These are phyloP conservation scores for Diabrotica virgifera DNA, from an alignment of 1,140 invertebrate genomes.

Conservation along the genomic window DNA sequence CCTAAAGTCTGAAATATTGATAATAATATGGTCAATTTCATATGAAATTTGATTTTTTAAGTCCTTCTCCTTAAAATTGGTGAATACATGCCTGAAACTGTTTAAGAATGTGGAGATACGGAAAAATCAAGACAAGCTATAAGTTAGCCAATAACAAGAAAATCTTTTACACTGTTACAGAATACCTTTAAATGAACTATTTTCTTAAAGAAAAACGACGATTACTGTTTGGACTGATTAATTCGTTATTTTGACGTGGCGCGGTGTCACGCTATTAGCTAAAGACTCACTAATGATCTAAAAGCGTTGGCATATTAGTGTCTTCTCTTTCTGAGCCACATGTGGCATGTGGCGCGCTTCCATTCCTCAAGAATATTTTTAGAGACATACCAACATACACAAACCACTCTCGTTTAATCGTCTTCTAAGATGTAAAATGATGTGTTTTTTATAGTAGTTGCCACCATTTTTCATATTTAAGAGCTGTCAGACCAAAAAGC, in stretches of 20 bases:
- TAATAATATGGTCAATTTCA: too few species aligned
- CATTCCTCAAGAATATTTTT: conserved; percentile 15
- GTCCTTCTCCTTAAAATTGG: too few species aligned
- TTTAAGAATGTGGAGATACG: too few species aligned
- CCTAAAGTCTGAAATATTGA: too few species aligned
- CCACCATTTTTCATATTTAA: conserved; percentile 23
- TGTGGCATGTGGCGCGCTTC: conserved; percentile 16
- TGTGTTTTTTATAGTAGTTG: conserved; percentile 9
- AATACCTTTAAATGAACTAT: too few species aligned
- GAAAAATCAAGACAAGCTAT: too few species aligned
- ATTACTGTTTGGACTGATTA: conserved; percentile 34
- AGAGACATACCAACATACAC: conserved; percentile 14
- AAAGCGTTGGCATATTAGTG: conserved; percentile 43
- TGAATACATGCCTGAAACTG: too few species aligned
- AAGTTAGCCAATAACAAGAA: too few species aligned
- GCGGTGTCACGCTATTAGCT: conserved; percentile 43
- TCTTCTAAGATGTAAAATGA: not conserved
- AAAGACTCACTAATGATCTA: conserved; percentile 37
- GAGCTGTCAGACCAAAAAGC: conserved; percentile 1
- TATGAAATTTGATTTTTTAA: too few species aligned
- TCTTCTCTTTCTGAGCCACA: conserved; percentile 15
- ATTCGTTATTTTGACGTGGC: conserved; percentile 45
- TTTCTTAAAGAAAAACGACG: too few species aligned
- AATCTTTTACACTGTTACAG: too few species aligned
- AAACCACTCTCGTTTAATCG: conserved; percentile 21